phyloP scores from a whole-genome alignment of 2,113 vertebrate species.

The Hyaena hyaena region DNA sequence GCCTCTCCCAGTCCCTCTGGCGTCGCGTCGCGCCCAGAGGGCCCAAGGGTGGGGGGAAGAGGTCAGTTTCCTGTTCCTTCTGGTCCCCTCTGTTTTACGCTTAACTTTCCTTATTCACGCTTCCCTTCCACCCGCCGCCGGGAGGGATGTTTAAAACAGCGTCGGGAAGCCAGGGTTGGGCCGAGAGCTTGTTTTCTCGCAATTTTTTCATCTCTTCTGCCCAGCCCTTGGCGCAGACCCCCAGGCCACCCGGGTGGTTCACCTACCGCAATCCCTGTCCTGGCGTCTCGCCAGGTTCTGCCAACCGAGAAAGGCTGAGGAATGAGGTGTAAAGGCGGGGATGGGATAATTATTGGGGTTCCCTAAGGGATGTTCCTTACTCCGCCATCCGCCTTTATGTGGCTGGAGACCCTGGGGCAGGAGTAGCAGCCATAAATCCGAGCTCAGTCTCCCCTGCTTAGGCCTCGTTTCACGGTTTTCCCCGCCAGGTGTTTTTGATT shows the following conservation, averaged over 20 bases:
- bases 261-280: neutral
- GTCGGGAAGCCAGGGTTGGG: neutral
- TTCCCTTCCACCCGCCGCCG: neutral
- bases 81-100: neutral
- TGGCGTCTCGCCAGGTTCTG: neutral
- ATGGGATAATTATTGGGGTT: neutral
- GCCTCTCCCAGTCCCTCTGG: neutral
- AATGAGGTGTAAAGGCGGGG: neutral
- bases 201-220: neutral
- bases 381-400: neutral
- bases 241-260: neutral
- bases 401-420: neutral
- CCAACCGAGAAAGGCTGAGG: neutral
- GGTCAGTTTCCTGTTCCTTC: neutral
- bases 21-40: neutral
- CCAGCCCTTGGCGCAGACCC: neutral
- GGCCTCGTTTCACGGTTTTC: conserved; percentile 1
- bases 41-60: neutral
- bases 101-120: neutral
- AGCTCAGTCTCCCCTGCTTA: neutral
- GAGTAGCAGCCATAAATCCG: neutral
- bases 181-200: neutral
- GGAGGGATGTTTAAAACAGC: neutral
- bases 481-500: neutral
- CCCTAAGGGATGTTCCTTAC: neutral